Evolutionary conservation across 1,140 invertebrate species (phyloP), one percentile per base, ranked within the genome.

Genomic region (Formica selysi): DNA sequence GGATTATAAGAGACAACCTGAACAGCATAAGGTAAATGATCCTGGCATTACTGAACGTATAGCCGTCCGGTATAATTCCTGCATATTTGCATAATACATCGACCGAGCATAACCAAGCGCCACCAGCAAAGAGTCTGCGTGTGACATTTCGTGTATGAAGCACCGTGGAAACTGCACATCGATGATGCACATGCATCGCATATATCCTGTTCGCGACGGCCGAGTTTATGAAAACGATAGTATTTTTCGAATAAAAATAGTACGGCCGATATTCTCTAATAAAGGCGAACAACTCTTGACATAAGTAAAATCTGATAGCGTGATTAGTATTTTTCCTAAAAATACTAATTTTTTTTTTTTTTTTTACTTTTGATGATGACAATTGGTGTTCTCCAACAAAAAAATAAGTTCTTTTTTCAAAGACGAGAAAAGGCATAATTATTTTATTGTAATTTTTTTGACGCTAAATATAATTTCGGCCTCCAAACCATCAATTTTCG

Each of bases 51-150:
- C 54, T 6, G 11, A 10, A 51, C 3, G 2, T 41, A 32, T 59
- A 57, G 19, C n/a, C 22, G 5, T 73, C 48, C 64, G 3, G 19
- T 32, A 74, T 22, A 44, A 16, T 62, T 57, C 68, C 19, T 5
- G 68, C 26, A 11, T 61, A 83, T 73, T 62, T 83, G 79, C 79
- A 83, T 83, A 61, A 61, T 71, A 48, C 13, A 61, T 61, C 67
- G 38, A 38, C 51, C 32, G 74, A 6, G 7, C 29, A 65, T 38
- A 61, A 16, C 41, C 38, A 32, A 70, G 76, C 76, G 41, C 13
- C 44, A 70, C 32, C 22, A 32, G 16, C 32, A 54, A 80, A 68
- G 62, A 11, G 22, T 32, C n/a, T 68, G 76, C 32, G 16, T n/a
- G 32, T 57, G 76, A 80, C 76, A 70, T 70, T 80, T 70, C n/a